Conservation (phyloP, 2,888 invertebrate species). For the Onthophagus sagittarius region DNA sequence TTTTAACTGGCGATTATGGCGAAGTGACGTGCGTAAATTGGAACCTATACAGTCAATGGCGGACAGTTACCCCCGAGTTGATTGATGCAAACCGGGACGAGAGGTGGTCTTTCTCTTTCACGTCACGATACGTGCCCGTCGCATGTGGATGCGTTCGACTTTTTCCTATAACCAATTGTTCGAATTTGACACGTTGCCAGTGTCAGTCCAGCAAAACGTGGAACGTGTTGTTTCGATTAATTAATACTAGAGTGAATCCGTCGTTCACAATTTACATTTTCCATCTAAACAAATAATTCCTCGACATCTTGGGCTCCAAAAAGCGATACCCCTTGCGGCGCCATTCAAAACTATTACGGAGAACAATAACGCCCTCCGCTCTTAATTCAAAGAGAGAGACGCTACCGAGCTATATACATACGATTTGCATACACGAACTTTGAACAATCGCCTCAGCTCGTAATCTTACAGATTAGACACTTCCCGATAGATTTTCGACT, state of each 20-base stretch:
- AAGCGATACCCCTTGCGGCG: background rate
- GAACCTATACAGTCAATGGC: background rate
- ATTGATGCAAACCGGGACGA: background rate
- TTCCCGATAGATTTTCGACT: background rate
- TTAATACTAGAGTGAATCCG: background rate
- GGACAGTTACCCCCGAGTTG: background rate
- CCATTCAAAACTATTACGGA: conserved; percentile 1
- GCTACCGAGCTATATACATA: background rate
- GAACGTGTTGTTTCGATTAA: background rate
- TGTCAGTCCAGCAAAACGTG: background rate
- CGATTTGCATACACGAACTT: conserved; percentile 16
- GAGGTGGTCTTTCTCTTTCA: background rate
- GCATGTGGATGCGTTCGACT: background rate
- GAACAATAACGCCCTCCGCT: conserved; percentile 1
- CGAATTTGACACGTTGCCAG: background rate
- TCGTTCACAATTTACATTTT: background rate
- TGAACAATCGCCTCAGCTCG: conserved; percentile 23
- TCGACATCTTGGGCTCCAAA: background rate
- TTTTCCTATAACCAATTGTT: background rate
- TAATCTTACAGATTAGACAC: conserved; percentile 27
- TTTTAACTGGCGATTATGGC: background rate
- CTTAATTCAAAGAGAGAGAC: background rate
- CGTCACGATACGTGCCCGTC: background rate
- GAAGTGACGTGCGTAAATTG: background rate
- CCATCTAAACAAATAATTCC: background rate